Conservation (phyloP, 2,888 invertebrate genomes). For the Chirona hameri region DNA sequence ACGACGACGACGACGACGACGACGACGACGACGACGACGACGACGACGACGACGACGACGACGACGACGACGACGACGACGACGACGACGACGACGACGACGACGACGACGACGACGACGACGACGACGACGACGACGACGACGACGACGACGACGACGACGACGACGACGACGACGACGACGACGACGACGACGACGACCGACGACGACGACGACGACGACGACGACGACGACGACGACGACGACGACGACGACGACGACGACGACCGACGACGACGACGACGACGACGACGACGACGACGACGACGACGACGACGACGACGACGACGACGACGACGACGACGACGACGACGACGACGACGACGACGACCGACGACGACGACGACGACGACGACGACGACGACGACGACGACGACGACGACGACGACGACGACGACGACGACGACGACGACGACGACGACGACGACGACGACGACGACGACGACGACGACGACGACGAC, state of each 20-base stretch:
- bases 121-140: slow-evolving; percentile 22
- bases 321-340: slow-evolving; percentile 22
- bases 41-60: slow-evolving; percentile 22
- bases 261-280: too few relatives aligned
- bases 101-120: slow-evolving; percentile 22
- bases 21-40: slow-evolving; percentile 22
- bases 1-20: slow-evolving; percentile 22
- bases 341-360: slow-evolving; percentile 22
- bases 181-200: too few relatives aligned
- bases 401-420: slow-evolving; percentile 22
- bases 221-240: slow-evolving; percentile 22
- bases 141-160: slow-evolving; percentile 22
- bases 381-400: slow-evolving; percentile 22
- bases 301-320: slow-evolving; percentile 22
- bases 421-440: slow-evolving; percentile 22
- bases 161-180: slow-evolving; percentile 22
- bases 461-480: slow-evolving; percentile 22
- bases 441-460: slow-evolving; percentile 22
- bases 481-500: slow-evolving; percentile 22
- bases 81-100: slow-evolving; percentile 22
- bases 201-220: slow-evolving; percentile 22
- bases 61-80: slow-evolving; percentile 22
- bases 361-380: too few relatives aligned
- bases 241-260: too few relatives aligned
- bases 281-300: slow-evolving; percentile 22